These are phyloP conservation scores for Frankliniella intonsa DNA, from an alignment of 2,888 invertebrate genomes.

Conservation along the genomic window DNA sequence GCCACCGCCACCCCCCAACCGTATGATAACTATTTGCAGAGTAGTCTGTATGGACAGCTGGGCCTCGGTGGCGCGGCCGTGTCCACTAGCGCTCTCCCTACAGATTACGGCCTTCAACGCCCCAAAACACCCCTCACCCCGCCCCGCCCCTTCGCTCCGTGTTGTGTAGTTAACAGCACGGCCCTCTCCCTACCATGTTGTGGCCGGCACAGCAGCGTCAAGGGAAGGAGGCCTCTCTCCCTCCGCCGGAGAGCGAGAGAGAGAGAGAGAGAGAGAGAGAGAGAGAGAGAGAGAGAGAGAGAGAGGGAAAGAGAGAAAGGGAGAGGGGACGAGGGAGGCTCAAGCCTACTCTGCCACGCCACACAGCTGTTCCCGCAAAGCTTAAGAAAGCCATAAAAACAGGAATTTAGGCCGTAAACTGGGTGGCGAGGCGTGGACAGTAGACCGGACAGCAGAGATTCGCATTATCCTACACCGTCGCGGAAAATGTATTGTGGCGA, in stretches of 20 bases:
- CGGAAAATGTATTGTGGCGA: no score
- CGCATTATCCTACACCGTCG: neutral
- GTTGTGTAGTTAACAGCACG: constrained; percentile 21
- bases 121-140: neutral
- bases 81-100: neutral
- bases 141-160: neutral
- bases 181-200: no score
- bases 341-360: neutral
- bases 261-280: no score
- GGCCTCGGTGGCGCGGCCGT: neutral
- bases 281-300: no score
- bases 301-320: no score
- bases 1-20: no score
- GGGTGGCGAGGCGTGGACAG: constrained; percentile 1
- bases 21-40: no score
- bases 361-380: constrained; percentile 12
- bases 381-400: constrained; percentile 27
- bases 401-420: constrained; percentile 21
- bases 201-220: neutral
- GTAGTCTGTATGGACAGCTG: neutral
- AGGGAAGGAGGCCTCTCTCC: neutral
- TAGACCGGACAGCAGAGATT: neutral
- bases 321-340: no score
- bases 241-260: no score
- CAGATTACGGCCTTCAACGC: neutral